These are phyloP conservation scores for Orbicella faveolata DNA, from an alignment of 64 coral and sea anemone species.

Conservation along the genomic window DNA sequence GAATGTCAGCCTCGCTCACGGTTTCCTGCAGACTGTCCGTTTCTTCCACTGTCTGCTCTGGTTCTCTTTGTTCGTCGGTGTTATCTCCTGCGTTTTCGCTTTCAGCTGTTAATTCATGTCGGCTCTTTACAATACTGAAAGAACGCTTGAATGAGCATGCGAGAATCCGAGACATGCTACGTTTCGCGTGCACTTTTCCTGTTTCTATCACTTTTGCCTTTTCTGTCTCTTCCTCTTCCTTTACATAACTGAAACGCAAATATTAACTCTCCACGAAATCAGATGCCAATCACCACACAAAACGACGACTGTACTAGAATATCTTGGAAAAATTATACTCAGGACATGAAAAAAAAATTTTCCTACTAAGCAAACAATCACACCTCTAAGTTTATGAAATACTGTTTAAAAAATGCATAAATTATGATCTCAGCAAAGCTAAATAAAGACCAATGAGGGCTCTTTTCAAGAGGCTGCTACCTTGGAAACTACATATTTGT, in stretches of 20 bases:
- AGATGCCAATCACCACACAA: no score
- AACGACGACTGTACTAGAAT: no score
- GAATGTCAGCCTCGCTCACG: not conserved
- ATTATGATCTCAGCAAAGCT: no score
- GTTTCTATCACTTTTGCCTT: conserved; percentile 4
- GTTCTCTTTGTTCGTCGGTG: not conserved
- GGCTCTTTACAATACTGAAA: conserved; percentile 52
- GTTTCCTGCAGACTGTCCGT: not conserved
- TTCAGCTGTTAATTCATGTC: conserved; percentile 8
- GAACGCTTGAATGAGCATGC: conserved; percentile 54
- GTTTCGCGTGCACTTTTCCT: conserved; percentile 8
- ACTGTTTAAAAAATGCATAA: no score
- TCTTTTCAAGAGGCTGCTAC: no score
- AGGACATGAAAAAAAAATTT: no score
- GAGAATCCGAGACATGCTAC: not conserved
- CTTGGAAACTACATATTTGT: no score
- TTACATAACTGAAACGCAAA: conserved; percentile 38
- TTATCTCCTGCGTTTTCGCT: not conserved
- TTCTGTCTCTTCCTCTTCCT: conserved; percentile 16
- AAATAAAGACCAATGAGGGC: no score
- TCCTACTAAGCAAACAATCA: no score
- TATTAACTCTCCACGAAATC: conserved; percentile 18
- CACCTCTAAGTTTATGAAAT: no score
- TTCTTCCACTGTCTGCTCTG: not conserved
- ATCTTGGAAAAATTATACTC: no score